These are phyloP conservation scores for Diaperis boleti DNA, from an alignment of 2,888 invertebrate species.

Conservation along the genomic window DNA sequence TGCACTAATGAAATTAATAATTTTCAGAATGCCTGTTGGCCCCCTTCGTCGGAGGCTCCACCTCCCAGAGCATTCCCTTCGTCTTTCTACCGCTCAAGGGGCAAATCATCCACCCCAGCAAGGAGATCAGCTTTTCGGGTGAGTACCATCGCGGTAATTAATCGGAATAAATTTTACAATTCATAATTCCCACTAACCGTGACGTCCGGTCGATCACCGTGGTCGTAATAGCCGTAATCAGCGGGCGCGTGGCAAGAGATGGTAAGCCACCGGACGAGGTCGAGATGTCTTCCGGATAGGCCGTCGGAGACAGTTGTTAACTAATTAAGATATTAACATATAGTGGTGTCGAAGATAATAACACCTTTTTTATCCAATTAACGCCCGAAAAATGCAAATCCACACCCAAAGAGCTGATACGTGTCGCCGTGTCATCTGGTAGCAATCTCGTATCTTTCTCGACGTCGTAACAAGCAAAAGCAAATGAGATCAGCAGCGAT, in stretches of 20 bases:
- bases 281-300: conserved; percentile 4
- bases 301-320: no score
- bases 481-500: no score
- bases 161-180: conserved; percentile 61
- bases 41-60: conserved; percentile 79
- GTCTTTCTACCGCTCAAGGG: conserved; percentile 87
- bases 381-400: no score
- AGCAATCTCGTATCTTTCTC: no score
- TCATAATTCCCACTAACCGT: conserved; percentile 60
- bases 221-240: conserved; percentile 38
- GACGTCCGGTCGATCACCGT: conserved; percentile 54
- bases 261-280: background rate
- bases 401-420: no score
- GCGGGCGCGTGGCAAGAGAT: conserved; percentile 29
- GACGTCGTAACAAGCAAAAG: no score
- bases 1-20: no score
- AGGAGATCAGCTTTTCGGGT: conserved; percentile 87
- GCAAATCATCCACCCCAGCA: conserved; percentile 89
- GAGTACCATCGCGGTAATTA: conserved; percentile 49
- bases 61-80: conserved; percentile 84
- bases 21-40: conserved; percentile 79
- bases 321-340: no score
- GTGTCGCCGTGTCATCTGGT: no score
- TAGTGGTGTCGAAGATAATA: no score
- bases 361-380: no score